phyloP scores from a whole-genome alignment of 2,888 invertebrate genomes.

The Pomacea canaliculata region DNA sequence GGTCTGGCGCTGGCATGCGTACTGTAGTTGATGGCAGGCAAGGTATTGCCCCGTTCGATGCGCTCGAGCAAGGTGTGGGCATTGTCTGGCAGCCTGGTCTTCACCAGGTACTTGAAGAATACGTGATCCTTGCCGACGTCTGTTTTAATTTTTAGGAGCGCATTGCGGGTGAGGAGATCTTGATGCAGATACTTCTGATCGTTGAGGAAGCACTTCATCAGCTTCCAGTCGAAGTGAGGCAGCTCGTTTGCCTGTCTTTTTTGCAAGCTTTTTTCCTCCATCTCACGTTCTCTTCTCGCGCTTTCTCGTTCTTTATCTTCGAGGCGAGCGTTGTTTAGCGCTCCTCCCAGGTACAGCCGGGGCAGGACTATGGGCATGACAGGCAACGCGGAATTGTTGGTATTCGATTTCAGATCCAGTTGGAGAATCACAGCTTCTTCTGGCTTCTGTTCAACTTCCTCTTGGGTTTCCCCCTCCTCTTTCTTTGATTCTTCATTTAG shows the following conservation, averaged over 20 bases:
- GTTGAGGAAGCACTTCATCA: conserved; percentile 39
- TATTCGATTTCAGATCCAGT: not conserved
- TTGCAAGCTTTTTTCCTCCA: conserved; percentile 15
- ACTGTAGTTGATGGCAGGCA: not conserved
- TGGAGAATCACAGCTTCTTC: conserved; percentile 12
- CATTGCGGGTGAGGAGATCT: conserved; percentile 44
- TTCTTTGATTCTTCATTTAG: not conserved
- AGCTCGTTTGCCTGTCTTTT: conserved; percentile 18
- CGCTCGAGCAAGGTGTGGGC: conserved; percentile 18
- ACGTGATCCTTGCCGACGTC: conserved; percentile 28
- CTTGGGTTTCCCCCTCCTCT: not conserved
- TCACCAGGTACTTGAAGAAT: conserved; percentile 33
- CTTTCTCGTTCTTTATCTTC: conserved; percentile 21
- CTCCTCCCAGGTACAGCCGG: not conserved
- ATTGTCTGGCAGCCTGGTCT: conserved; percentile 29
- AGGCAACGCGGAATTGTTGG: not conserved
- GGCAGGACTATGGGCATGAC: conserved; percentile 18
- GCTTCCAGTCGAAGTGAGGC: conserved; percentile 35
- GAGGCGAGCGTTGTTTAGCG: conserved; percentile 11
- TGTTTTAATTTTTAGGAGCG: conserved; percentile 36
- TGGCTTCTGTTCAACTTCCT: conserved; percentile 4
- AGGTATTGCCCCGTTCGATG: conserved; percentile 15
- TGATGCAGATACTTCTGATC: conserved; percentile 43
- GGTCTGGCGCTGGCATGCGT: not conserved
- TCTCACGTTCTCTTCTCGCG: conserved; percentile 2